These are phyloP conservation scores for Aeoliscus strigatus DNA, from an alignment of 2,797 vertebrate genomes.

Conservation along the genomic window DNA sequence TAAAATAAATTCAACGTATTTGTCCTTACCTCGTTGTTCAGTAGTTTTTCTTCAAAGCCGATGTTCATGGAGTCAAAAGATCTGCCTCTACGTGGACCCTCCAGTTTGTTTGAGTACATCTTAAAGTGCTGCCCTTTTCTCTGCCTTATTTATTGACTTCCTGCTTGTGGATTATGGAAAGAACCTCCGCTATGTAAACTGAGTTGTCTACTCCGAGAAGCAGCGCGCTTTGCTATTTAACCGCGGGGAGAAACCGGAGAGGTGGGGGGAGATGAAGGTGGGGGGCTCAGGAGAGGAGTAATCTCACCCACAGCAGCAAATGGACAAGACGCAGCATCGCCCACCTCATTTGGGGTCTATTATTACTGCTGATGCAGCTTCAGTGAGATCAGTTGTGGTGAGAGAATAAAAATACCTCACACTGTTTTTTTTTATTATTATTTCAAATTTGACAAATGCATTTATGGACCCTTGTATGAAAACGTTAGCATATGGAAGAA, in stretches of 20 bases:
- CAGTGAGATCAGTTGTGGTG: slow-evolving; percentile 31
- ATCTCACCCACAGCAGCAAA: slow-evolving; percentile 70
- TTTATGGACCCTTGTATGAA: too few relatives aligned
- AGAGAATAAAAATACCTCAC: slow-evolving; percentile 1
- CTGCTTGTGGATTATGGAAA: slow-evolving; percentile 12
- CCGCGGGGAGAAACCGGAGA: slow-evolving; percentile 44
- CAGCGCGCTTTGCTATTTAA: slow-evolving; percentile 70
- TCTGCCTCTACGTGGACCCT: slow-evolving; percentile 77
- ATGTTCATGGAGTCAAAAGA: slow-evolving; percentile 84
- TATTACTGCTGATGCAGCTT: slow-evolving; percentile 40
- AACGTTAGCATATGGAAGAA: too few relatives aligned
- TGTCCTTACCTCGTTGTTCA: slow-evolving; percentile 76
- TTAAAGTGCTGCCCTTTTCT: slow-evolving; percentile 26
- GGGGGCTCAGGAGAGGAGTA: slow-evolving; percentile 44
- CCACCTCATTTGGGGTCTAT: slow-evolving; percentile 62
- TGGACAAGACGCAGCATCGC: slow-evolving; percentile 67
- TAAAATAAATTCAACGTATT: neutral
- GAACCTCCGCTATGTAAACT: slow-evolving; percentile 23
- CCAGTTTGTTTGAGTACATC: slow-evolving; percentile 80
- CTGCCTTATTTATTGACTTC: slow-evolving; percentile 20
- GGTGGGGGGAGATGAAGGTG: too few relatives aligned
- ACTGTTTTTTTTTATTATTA: slow-evolving; percentile 1
- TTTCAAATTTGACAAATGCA: neutral
- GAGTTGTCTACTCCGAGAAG: slow-evolving; percentile 36
- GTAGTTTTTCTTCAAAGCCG: slow-evolving; percentile 78